These are phyloP conservation scores for Cerastis rubricosa DNA, from an alignment of 2,888 invertebrate species.

Conservation along the genomic window DNA sequence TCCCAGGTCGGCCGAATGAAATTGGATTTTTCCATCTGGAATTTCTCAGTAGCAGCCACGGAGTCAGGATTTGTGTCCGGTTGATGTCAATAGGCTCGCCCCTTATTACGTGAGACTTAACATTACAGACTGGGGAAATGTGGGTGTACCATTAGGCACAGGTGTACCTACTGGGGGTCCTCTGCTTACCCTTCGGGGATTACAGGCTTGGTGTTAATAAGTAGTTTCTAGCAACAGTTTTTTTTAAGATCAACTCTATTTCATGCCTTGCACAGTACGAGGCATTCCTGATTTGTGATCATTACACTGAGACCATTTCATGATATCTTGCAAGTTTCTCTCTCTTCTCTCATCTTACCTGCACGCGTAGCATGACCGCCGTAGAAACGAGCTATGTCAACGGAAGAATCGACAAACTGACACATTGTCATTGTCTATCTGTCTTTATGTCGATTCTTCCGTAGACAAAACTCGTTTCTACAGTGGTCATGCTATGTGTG, in stretches of 20 bases:
- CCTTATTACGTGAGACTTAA: background rate
- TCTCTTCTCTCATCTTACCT: no score
- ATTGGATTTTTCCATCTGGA: background rate
- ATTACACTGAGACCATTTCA: background rate
- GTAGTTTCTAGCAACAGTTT: background rate
- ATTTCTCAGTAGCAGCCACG: background rate
- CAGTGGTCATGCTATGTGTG: no score
- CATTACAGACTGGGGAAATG: background rate
- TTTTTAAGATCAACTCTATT: background rate
- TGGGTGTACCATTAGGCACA: background rate
- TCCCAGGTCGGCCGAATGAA: background rate
- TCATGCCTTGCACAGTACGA: background rate
- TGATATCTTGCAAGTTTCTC: background rate
- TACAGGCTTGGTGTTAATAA: background rate
- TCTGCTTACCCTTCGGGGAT: background rate
- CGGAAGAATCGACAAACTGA: no score
- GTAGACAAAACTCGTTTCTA: no score
- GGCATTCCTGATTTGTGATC: background rate
- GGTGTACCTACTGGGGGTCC: no score
- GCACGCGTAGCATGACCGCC: no score
- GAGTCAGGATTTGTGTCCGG: background rate
- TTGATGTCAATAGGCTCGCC: background rate
- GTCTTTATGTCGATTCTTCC: no score
- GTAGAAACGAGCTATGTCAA: no score
- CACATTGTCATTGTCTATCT: no score